phyloP scores from a whole-genome alignment of 1,140 invertebrate genomes.

The Choristoneura fumiferana region DNA sequence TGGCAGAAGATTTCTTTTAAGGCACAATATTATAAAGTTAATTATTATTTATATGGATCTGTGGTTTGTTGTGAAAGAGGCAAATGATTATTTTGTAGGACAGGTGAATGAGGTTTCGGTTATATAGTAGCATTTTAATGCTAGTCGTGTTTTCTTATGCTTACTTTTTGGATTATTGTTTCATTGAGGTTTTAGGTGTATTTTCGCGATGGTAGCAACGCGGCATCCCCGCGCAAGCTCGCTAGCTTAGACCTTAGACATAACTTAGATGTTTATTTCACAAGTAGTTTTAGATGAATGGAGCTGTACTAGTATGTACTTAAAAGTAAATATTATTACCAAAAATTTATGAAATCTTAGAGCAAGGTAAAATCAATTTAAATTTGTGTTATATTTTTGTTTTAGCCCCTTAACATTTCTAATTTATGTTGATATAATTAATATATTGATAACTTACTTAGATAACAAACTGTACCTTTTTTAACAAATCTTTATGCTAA shows the following conservation, averaged over 20 bases:
- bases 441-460: constrained; percentile 43
- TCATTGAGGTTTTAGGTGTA: background rate
- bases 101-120: constrained; percentile 17
- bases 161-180: constrained; percentile 14
- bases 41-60: constrained; percentile 15
- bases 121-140: constrained; percentile 48
- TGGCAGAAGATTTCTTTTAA: background rate
- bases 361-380: constrained; percentile 60
- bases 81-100: constrained; percentile 4
- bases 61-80: constrained; percentile 1
- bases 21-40: background rate
- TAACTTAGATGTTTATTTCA: constrained; percentile 47
- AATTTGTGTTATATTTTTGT: constrained; percentile 53
- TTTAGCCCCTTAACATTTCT: constrained; percentile 40
- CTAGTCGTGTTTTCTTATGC: constrained; percentile 57
- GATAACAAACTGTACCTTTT: constrained; percentile 28
- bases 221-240: background rate
- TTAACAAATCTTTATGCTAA: constrained; percentile 26
- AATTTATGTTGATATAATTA: constrained; percentile 52
- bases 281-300: constrained; percentile 54
- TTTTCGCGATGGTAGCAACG: background rate
- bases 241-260: constrained; percentile 5
- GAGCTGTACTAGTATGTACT: constrained; percentile 63
- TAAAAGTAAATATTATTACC: constrained; percentile 61
- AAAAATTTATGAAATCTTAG: constrained; percentile 59